Evolutionary conservation across 2,888 invertebrate species (phyloP).

Genomic region (Macrophya annulata): DNA sequence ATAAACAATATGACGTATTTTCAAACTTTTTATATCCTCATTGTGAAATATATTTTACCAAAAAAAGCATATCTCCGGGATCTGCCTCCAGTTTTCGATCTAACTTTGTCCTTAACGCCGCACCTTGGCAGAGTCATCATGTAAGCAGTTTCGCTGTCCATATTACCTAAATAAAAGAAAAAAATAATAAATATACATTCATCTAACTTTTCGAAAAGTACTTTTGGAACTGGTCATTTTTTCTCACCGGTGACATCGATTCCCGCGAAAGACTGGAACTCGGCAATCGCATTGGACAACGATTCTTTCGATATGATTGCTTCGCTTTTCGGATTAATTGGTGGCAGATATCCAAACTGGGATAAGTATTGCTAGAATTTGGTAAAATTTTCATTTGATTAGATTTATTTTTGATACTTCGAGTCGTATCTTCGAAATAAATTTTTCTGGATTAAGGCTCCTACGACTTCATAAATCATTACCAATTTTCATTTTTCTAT

Average conservation of each 20-base stretch:
- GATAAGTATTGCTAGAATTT: constrained; percentile 92
- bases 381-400: background rate
- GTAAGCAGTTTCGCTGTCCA: constrained; percentile 89
- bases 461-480: no score
- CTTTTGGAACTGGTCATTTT: no score
- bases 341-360: constrained; percentile 92
- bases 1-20: no score
- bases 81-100: background rate
- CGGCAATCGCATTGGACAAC: constrained; percentile 89
- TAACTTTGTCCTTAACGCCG: constrained; percentile 90
- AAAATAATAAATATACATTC: no score
- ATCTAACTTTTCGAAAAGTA: background rate
- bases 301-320: constrained; percentile 89
- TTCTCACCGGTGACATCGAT: constrained; percentile 92
- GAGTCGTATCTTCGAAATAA: no score
- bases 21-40: no score
- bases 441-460: no score
- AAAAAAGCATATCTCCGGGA: constrained; percentile 21
- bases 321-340: constrained; percentile 88
- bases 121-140: constrained; percentile 94
- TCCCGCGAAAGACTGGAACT: constrained; percentile 96
- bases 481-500: no score
- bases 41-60: background rate
- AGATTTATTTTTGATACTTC: no score
- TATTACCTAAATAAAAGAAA: constrained; percentile 84